These are phyloP conservation scores for Microplitis deprimator DNA, from an alignment of 2,888 invertebrate species.

Conservation along the genomic window DNA sequence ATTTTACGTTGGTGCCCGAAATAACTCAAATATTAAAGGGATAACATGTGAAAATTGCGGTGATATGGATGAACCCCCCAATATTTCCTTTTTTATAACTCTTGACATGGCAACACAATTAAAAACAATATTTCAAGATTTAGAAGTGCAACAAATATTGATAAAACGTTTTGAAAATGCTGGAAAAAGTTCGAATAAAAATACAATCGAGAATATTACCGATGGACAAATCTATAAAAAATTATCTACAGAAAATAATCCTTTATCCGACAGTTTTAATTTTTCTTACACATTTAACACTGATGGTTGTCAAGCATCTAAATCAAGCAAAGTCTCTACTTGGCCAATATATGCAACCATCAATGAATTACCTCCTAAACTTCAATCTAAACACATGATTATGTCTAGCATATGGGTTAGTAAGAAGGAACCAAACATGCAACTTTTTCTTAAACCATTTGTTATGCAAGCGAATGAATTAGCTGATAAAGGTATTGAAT, in stretches of 20 bases:
- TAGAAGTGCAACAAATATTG: not conserved
- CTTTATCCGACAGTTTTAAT: not conserved
- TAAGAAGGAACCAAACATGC: not conserved
- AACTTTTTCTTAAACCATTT: not conserved
- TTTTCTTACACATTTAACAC: not conserved
- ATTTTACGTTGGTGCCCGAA: not conserved
- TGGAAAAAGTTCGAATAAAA: not conserved
- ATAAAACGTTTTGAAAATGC: slow-evolving; percentile 16
- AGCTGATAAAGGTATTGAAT: not conserved
- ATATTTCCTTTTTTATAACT: too few species aligned
- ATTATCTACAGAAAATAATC: not conserved
- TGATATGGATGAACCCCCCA: not conserved
- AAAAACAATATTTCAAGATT: too few species aligned
- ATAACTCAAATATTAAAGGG: slow-evolving; percentile 4
- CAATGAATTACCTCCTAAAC: not conserved
- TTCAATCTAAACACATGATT: not conserved
- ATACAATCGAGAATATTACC: slow-evolving; percentile 3
- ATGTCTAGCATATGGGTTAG: not conserved
- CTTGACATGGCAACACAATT: too few species aligned
- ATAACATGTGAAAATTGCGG: slow-evolving; percentile 15
- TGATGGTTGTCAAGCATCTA: slow-evolving; percentile 3
- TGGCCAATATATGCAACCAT: not conserved
- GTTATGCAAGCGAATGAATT: not conserved
- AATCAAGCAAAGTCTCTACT: not conserved
- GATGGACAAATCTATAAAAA: not conserved